Evolutionary conservation across 2,888 invertebrate genomes (phyloP), one percentile per base, ranked within the genome.

Genomic region (Anodontia alba): DNA sequence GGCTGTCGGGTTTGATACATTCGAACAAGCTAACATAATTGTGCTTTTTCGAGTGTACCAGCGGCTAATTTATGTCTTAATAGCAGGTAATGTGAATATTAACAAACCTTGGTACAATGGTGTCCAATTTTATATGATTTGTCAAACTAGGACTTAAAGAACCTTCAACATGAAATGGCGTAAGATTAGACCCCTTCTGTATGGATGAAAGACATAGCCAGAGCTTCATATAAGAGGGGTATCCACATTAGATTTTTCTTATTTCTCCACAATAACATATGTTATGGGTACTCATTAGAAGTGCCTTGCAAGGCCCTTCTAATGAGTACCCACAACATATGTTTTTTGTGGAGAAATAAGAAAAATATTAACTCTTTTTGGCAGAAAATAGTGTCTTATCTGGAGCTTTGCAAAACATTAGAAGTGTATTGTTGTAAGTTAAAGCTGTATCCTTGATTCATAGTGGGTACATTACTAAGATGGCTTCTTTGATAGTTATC

Each of bases 71-170:
- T 62, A 62, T 62, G 62, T 33, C 62, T 62, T 33, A 62, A 62
- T 62, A 62, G 33, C 62, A 62, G 62, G 62, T 62, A 62, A 62
- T 17, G 31, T 12, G 62, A 62, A 62, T 62, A 62, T 62, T 62
- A 62, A 33, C 62, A 33, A 62, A 33, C 62, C 33, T 10, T 7
- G 62, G 33, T 62, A 62, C 62, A 62, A 62, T 62, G 23, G 62
- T 62, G 62, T 62, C 62, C 33, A 33, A 62, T 62, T 62, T 62
- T 62, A 62, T 62, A 62, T 17, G 33, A 62, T 62, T 62, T 62
- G 62, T 62, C 62, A 62, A 62, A 62, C 26, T 29, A 62, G 8
- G 23, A 62, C 62, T 29, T 33, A 62, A 62, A 33, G 62, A 62
- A 33, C 20, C 17, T 31, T 62, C 33, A 62, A 33, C 62, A 62